Evolutionary conservation across 53 echinoderm and acorn worm genomes (phyloP).

Genomic region (Patiria pectinifera): DNA sequence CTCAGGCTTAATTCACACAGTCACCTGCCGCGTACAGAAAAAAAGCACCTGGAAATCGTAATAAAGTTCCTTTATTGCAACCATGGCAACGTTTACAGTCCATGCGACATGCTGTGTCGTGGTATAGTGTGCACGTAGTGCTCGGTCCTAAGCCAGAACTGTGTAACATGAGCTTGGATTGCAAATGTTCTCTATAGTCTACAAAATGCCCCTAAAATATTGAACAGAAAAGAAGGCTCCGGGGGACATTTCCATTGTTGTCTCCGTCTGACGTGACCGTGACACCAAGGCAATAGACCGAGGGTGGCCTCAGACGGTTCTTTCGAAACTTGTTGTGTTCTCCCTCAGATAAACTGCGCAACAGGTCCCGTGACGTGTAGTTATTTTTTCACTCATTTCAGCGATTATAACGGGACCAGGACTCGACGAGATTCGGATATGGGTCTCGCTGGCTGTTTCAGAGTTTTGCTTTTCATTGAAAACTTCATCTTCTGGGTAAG

Average conservation of each 20-base stretch:
- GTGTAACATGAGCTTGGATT: not conserved
- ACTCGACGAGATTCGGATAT: not conserved
- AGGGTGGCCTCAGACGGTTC: too few relatives aligned
- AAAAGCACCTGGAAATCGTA: not conserved
- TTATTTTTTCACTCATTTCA: not conserved
- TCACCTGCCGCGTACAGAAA: not conserved
- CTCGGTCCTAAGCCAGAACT: not conserved
- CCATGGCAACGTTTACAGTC: slow-evolving; percentile 14
- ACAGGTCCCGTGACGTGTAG: not conserved
- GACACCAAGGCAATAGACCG: not conserved
- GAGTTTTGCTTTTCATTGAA: slow-evolving; percentile 33
- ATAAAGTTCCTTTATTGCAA: not conserved
- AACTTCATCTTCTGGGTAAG: slow-evolving; percentile 56
- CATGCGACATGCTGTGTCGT: not conserved
- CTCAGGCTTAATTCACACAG: not conserved
- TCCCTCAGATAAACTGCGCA: not conserved
- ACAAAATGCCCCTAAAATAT: not conserved
- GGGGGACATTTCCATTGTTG: not conserved
- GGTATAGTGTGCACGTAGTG: not conserved
- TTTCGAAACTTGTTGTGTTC: too few relatives aligned
- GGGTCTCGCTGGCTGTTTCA: slow-evolving; percentile 43
- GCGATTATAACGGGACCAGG: not conserved
- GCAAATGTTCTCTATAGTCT: not conserved
- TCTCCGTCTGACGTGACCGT: not conserved
- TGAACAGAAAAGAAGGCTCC: not conserved